Conservation (phyloP, 1,140 invertebrate species). For the Drosophila pseudoananassae region DNA sequence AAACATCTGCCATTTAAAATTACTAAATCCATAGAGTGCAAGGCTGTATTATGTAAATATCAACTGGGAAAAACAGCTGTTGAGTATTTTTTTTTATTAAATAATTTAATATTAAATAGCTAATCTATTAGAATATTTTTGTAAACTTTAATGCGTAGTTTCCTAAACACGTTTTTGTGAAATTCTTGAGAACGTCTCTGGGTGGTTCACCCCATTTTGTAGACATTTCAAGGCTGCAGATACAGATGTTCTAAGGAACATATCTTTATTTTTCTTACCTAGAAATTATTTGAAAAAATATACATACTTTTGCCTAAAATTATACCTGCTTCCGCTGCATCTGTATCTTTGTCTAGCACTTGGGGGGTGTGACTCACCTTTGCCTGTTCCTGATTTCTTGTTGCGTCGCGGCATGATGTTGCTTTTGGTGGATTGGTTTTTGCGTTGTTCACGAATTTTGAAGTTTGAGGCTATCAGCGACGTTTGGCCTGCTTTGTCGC, state of each 20-base stretch:
- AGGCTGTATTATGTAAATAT: neutral
- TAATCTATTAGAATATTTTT: no score
- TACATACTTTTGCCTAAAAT: neutral
- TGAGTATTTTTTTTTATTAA: no score
- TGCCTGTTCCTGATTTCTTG: constrained; percentile 72
- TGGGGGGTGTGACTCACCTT: constrained; percentile 70
- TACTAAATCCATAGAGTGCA: no score
- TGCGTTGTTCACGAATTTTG: constrained; percentile 59
- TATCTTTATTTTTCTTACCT: neutral
- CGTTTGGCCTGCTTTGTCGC: constrained; percentile 38
- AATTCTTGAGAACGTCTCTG: no score
- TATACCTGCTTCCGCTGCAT: constrained; percentile 1
- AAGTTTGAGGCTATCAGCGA: constrained; percentile 19
- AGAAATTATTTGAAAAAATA: no score
- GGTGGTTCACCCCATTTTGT: neutral
- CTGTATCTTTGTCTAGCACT: constrained; percentile 12
- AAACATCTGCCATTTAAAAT: no score
- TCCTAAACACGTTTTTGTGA: no score
- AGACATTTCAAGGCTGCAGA: neutral
- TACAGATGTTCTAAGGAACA: no score
- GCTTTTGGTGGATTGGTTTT: constrained; percentile 37
- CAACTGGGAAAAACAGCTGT: neutral
- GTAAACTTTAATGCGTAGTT: no score
- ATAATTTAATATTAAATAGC: no score
- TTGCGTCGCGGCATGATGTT: constrained; percentile 77